phyloP scores from a whole-genome alignment of 2,888 invertebrate genomes.

The Panopea generosa region DNA sequence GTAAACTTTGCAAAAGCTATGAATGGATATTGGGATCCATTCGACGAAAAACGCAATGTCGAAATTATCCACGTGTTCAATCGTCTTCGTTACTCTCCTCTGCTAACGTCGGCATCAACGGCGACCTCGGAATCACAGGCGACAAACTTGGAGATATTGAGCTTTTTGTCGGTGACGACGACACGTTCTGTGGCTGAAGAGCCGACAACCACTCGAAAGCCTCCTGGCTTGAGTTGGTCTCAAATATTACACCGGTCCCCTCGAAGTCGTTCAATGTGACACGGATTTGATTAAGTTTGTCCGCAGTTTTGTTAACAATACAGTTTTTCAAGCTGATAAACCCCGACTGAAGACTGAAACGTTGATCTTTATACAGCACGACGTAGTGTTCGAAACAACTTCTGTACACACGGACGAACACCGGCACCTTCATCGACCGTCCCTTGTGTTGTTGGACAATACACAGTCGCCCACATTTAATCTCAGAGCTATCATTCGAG shows the following conservation, averaged over 20 bases:
- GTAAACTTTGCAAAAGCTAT: too few species aligned
- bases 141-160: conserved; percentile 69
- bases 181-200: conserved; percentile 58
- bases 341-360: conserved; percentile 66
- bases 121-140: conserved; percentile 71
- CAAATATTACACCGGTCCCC: conserved; percentile 70
- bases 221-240: conserved; percentile 51
- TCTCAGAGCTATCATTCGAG: conserved; percentile 54
- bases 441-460: conserved; percentile 64
- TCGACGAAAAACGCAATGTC: background rate
- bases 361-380: conserved; percentile 71
- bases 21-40: conserved; percentile 39
- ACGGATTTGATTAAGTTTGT: conserved; percentile 58
- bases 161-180: conserved; percentile 62
- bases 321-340: conserved; percentile 74
- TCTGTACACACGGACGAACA: conserved; percentile 73
- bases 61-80: conserved; percentile 9
- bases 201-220: conserved; percentile 68
- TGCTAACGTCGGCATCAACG: conserved; percentile 70
- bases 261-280: conserved; percentile 74
- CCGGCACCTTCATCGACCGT: conserved; percentile 57
- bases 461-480: conserved; percentile 66
- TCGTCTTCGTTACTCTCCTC: conserved; percentile 71
- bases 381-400: conserved; percentile 76
- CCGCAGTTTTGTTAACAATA: conserved; percentile 52